Evolutionary conservation across 2,888 invertebrate genomes (phyloP), one percentile per base, ranked within the genome.

Genomic region (Synanthedon andrenaeformis): DNA sequence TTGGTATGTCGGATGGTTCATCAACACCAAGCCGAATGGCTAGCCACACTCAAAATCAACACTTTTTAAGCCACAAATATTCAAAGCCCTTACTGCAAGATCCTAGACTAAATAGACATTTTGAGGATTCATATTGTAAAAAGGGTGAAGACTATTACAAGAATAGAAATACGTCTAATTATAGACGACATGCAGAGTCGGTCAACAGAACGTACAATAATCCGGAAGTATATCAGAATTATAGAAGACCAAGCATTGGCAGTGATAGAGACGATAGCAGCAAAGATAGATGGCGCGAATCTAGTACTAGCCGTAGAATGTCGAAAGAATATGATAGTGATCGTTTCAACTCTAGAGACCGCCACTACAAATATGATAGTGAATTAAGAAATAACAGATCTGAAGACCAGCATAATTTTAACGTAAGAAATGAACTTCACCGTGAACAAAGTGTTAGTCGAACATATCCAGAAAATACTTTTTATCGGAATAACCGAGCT

Each of bases 91-190:
- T 62, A 54, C 51, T 51, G 8, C 57, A 58, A 59, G 82, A 82
- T 67, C 80, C 79, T 6, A 77, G 82, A 61, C 59, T 78, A 13
- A 71, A 76, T 56, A 74, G 81, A 70, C 70, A 59, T 57, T 57
- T 65, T 23, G 79, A 82, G 3, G 67, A 67, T 55, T 10, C 35
- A 35, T 35, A 35, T 35, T 35, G 35, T 35, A 76, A 79, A 35
- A 60, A 59, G 14, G 57, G 62, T 4, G 62, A 66, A 14, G 69
- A 74, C 53, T 63, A 71, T 55, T 69, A 69, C 56, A 72, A 67
- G 51, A 77, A 80, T n/a, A 67, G 64, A 14, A 60, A 59, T 42
- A 49, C 17, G 28, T 45, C 50, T 11, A 54, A 54, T 49, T 41
- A 56, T 52, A 41, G 28, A 8, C 63, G 63, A 51, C 58, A 59